Evolutionary conservation across 2,113 vertebrate species (phyloP).

Genomic region (Vidua chalybeata): DNA sequence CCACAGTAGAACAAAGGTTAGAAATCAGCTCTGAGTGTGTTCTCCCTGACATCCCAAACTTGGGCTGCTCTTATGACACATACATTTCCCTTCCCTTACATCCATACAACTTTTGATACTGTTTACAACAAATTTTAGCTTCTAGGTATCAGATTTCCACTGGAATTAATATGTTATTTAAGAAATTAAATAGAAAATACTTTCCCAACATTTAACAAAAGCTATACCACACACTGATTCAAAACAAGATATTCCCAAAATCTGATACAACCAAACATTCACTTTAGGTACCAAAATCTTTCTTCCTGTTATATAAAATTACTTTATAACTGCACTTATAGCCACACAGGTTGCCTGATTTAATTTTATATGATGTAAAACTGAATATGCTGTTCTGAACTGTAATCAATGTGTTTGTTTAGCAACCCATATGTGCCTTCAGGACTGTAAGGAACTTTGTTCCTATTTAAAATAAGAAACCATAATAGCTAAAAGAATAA

Average conservation of each 20-base stretch:
- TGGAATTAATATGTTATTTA: not conserved
- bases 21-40: not conserved
- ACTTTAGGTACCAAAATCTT: not conserved
- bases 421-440: not conserved
- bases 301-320: not conserved
- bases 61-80: not conserved
- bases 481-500: not conserved
- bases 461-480: not conserved
- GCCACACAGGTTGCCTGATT: not conserved
- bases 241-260: not conserved
- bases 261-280: accelerated
- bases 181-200: not conserved
- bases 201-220: not conserved
- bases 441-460: not conserved
- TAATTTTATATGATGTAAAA: not conserved
- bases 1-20: not conserved
- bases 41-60: not conserved
- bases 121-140: not conserved
- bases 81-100: not conserved
- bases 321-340: not conserved
- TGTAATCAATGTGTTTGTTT: not conserved
- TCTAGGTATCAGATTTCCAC: not conserved
- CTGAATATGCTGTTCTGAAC: not conserved
- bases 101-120: not conserved
- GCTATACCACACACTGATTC: not conserved